Conservation (phyloP, 2,888 invertebrate species). For the Bruchidius siliquastri region DNA sequence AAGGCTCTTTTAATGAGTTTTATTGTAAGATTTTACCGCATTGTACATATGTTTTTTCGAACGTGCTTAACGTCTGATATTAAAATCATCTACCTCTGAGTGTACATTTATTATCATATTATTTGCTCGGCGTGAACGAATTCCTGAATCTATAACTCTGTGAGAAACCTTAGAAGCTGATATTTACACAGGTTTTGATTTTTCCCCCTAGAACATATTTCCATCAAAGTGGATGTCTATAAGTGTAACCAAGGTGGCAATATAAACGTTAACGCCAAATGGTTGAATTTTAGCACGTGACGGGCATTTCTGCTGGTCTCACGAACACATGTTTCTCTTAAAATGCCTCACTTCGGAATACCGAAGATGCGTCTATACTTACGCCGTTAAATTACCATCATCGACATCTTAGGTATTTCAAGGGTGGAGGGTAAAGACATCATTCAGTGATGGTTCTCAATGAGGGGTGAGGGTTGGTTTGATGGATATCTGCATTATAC, state of each 20-base stretch:
- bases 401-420: neutral
- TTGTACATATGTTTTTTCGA: too few relatives aligned
- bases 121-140: too few relatives aligned
- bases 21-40: too few relatives aligned
- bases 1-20: too few relatives aligned
- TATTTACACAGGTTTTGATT: too few relatives aligned
- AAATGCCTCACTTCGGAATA: neutral
- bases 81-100: too few relatives aligned
- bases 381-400: neutral
- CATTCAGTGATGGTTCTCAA: neutral
- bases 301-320: constrained; percentile 2
- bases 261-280: neutral
- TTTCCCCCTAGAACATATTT: too few relatives aligned
- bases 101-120: too few relatives aligned
- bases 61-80: too few relatives aligned
- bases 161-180: too few relatives aligned
- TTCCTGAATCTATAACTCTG: too few relatives aligned
- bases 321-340: neutral
- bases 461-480: neutral
- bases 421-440: neutral
- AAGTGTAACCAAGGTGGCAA: neutral
- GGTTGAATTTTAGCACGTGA: constrained; percentile 16
- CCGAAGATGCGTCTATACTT: neutral
- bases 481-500: neutral
- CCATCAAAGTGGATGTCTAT: neutral